Percentiles rank a stretch among this genome's conserved stretches.
Evolutionary conservation across 1,140 invertebrate genomes (phyloP).

Genomic region (Meteorus sp.): DNA sequence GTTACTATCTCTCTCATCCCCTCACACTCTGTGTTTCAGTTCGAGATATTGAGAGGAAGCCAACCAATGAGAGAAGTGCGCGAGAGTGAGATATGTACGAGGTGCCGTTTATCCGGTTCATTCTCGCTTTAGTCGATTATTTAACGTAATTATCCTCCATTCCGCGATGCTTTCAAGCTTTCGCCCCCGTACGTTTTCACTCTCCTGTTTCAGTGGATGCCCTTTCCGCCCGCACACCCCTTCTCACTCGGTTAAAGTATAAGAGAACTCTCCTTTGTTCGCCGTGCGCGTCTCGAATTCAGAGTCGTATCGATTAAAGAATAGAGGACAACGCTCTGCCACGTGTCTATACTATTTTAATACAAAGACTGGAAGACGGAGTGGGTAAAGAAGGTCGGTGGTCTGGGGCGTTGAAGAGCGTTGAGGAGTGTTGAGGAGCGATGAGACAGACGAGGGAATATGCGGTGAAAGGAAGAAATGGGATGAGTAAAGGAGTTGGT

Average conservation of each 20-base stretch:
- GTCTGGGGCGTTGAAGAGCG: not conserved
- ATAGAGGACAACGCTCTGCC: slow-evolving; percentile 20
- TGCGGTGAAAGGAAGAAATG: too few species aligned
- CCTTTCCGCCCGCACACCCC: not conserved
- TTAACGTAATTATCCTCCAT: slow-evolving; percentile 32
- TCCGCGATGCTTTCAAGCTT: slow-evolving; percentile 5
- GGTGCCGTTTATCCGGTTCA: slow-evolving; percentile 30
- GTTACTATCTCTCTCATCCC: slow-evolving; percentile 25
- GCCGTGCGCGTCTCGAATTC: slow-evolving; percentile 17
- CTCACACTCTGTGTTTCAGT: too few species aligned
- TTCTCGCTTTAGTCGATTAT: slow-evolving; percentile 31
- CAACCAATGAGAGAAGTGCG: too few species aligned
- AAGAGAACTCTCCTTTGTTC: slow-evolving; percentile 13
- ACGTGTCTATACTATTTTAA: slow-evolving; percentile 22
- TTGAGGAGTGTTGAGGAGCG: not conserved
- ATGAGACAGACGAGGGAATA: too few species aligned
- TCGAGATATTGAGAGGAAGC: not conserved
- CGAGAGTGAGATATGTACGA: slow-evolving; percentile 2
- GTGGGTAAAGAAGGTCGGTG: too few species aligned
- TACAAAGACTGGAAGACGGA: slow-evolving; percentile 20
- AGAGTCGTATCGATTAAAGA: slow-evolving; percentile 25
- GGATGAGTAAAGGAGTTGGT: not conserved
- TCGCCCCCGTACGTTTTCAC: not conserved
- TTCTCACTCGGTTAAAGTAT: too few species aligned
- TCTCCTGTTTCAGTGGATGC: not conserved